Percentiles rank a stretch among this genome's conserved stretches.
Conservation (phyloP, 2,113 vertebrate species). For the Diphyllodes magnificus region DNA sequence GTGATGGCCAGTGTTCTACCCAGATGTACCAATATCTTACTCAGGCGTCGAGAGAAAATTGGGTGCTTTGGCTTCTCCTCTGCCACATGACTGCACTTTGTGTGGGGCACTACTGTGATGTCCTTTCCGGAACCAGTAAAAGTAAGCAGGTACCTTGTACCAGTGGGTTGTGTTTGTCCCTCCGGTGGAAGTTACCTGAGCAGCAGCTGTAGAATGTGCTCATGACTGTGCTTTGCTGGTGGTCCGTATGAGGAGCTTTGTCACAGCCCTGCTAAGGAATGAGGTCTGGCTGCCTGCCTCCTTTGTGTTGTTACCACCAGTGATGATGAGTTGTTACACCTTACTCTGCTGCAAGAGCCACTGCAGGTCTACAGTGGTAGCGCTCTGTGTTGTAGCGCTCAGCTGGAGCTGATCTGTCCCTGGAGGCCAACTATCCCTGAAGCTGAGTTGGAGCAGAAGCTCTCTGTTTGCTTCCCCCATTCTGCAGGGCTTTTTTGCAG, state of each 20-base stretch:
- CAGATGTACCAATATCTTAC: not conserved
- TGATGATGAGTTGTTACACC: not conserved
- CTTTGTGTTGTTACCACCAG: not conserved
- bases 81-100: not conserved
- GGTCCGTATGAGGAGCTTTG: not conserved
- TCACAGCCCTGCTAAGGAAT: not conserved
- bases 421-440: not conserved
- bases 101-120: not conserved
- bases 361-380: rapidly evolving
- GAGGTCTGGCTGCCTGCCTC: not conserved
- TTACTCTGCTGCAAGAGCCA: not conserved
- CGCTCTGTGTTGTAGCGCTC: not conserved
- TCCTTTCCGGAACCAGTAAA: not conserved
- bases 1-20: not conserved
- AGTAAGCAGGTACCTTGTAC: not conserved
- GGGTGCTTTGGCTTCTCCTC: not conserved
- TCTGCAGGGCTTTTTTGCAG: not conserved
- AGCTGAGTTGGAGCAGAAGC: not conserved
- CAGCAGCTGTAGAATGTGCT: not conserved
- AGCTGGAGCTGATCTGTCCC: not conserved
- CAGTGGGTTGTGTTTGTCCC: not conserved
- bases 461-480: not conserved
- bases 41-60: not conserved
- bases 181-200: not conserved
- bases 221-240: rapidly evolving